These are phyloP conservation scores for Biston betularia DNA, from an alignment of 2,888 invertebrate genomes.

Conservation along the genomic window DNA sequence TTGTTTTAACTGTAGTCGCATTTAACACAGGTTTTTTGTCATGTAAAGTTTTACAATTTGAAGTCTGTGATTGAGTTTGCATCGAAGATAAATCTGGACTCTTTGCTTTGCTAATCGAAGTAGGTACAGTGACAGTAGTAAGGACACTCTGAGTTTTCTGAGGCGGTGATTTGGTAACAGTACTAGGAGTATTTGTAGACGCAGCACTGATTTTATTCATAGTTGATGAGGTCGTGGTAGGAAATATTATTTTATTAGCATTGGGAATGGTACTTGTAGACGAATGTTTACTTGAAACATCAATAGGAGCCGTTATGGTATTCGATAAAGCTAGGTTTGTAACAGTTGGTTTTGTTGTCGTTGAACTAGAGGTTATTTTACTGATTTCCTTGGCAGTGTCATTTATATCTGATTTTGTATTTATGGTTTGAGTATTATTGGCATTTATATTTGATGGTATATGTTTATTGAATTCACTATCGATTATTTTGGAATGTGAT, in stretches of 20 bases:
- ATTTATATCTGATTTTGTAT: slow-evolving; percentile 28
- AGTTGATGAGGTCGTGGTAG: slow-evolving; percentile 5
- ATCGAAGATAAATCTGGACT: slow-evolving; percentile 5
- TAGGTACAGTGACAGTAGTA: slow-evolving; percentile 7
- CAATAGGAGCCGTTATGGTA: neutral
- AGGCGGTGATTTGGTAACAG: slow-evolving; percentile 1
- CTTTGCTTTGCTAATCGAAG: neutral
- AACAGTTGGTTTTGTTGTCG: slow-evolving; percentile 35
- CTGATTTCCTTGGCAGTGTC: slow-evolving; percentile 27
- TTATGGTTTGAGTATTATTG: slow-evolving; percentile 41
- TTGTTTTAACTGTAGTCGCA: slow-evolving; percentile 2
- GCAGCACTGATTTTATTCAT: slow-evolving; percentile 6
- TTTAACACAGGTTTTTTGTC: slow-evolving; percentile 8
- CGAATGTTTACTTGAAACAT: slow-evolving; percentile 15
- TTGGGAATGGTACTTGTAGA: slow-evolving; percentile 34
- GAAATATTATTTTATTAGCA: slow-evolving; percentile 9
- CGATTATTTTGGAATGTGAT: slow-evolving; percentile 35
- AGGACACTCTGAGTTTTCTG: neutral
- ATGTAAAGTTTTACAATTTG: neutral
- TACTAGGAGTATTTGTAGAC: neutral
- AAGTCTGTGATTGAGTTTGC: neutral
- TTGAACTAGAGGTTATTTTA: slow-evolving; percentile 30
- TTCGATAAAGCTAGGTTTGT: slow-evolving; percentile 26
- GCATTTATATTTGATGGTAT: slow-evolving; percentile 44
- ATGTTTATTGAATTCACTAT: slow-evolving; percentile 36